Conservation (phyloP, 2,888 invertebrate species). For the Microchrysa polita region DNA sequence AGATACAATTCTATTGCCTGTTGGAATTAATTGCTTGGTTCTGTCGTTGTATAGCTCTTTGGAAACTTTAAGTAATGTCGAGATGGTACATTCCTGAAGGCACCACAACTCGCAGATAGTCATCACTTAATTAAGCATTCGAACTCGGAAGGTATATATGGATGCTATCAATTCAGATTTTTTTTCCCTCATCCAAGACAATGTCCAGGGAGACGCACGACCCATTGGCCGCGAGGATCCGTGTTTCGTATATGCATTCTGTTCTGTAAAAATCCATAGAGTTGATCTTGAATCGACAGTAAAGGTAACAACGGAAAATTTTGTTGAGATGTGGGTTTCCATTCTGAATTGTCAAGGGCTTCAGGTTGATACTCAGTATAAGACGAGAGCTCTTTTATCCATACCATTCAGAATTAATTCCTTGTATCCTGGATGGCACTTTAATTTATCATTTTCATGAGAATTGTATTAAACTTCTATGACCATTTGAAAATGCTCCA, state of each 20-base stretch:
- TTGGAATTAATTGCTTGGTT: constrained; percentile 33
- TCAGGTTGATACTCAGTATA: too few relatives aligned
- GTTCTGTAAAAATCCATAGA: constrained; percentile 8
- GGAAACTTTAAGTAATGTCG: constrained; percentile 28
- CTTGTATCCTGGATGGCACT: too few relatives aligned
- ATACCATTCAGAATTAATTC: too few relatives aligned
- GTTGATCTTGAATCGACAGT: constrained; percentile 37
- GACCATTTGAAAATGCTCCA: too few relatives aligned
- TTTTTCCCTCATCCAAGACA: constrained; percentile 16
- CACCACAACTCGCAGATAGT: constrained; percentile 30
- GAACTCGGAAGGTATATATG: constrained; percentile 24
- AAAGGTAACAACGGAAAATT: not conserved
- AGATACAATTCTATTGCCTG: constrained; percentile 9
- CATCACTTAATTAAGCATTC: constrained; percentile 45
- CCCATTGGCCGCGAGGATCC: constrained; percentile 31
- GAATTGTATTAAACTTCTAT: too few relatives aligned
- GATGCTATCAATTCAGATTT: constrained; percentile 26
- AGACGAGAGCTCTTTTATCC: too few relatives aligned
- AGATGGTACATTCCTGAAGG: constrained; percentile 10
- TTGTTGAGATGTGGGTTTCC: too few relatives aligned
- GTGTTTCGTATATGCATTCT: constrained; percentile 35
- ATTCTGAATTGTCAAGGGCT: too few relatives aligned
- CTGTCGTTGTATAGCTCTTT: constrained; percentile 2
- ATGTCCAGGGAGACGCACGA: constrained; percentile 41
- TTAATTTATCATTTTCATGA: too few relatives aligned